phyloP scores from a whole-genome alignment of 2,888 invertebrate species.

The Cataglyphis altisquamis region DNA sequence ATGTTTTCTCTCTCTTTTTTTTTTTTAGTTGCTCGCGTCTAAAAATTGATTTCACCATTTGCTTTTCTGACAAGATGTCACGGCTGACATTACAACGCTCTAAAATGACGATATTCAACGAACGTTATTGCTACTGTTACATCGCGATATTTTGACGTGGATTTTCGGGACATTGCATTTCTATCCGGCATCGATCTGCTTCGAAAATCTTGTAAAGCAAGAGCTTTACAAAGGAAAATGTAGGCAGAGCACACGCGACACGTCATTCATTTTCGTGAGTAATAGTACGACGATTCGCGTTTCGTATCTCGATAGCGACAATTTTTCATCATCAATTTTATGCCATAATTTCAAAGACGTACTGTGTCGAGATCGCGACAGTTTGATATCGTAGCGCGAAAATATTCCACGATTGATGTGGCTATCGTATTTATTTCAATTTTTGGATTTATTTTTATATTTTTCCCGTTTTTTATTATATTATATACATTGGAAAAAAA shows the following conservation, averaged over 20 bases:
- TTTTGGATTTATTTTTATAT: slow-evolving; percentile 5
- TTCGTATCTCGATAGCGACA: not conserved
- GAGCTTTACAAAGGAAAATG: slow-evolving; percentile 32
- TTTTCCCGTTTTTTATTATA: not conserved
- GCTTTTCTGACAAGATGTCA: slow-evolving; percentile 52
- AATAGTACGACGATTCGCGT: slow-evolving; percentile 13
- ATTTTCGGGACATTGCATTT: slow-evolving; percentile 50
- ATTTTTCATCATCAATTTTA: slow-evolving; percentile 18
- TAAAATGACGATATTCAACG: slow-evolving; percentile 36
- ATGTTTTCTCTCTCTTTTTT: not conserved
- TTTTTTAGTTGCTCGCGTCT: not conserved
- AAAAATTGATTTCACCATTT: slow-evolving; percentile 50
- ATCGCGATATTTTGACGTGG: slow-evolving; percentile 48
- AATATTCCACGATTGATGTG: slow-evolving; percentile 14
- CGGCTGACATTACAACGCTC: slow-evolving; percentile 32
- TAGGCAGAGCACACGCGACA: not conserved
- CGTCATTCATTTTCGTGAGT: slow-evolving; percentile 28
- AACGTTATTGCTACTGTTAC: slow-evolving; percentile 34
- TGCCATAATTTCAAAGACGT: not conserved
- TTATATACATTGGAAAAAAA: not conserved
- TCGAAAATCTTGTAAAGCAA: slow-evolving; percentile 19
- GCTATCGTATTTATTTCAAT: slow-evolving; percentile 11
- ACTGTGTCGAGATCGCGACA: not conserved
- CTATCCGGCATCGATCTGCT: slow-evolving; percentile 27
- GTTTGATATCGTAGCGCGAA: not conserved